Conservation (phyloP, 2,888 invertebrate species). For the Drosophila kuntzei region DNA sequence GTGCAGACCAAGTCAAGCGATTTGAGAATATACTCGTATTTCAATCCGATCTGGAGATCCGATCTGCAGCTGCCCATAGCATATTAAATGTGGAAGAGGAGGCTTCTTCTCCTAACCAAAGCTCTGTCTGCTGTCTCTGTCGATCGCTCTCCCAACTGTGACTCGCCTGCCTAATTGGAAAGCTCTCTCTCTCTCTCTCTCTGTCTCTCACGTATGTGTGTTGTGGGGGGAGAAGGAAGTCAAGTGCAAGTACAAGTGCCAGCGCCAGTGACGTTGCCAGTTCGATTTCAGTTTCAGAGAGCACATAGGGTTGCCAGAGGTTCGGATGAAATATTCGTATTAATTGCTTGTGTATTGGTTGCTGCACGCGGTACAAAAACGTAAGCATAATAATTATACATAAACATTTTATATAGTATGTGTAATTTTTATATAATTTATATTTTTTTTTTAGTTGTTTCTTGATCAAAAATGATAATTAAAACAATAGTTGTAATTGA, state of each 20-base stretch:
- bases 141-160: conserved; percentile 15
- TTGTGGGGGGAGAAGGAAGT: conserved; percentile 22
- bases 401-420: conserved; percentile 36
- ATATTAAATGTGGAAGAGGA: conserved; percentile 25
- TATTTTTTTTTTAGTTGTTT: conserved; percentile 36
- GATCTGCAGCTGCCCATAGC: conserved; percentile 14
- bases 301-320: conserved; percentile 27
- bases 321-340: conserved; percentile 58
- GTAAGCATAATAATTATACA: conserved; percentile 72
- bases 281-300: conserved; percentile 39
- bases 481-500: conserved; percentile 72
- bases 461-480: conserved; percentile 56
- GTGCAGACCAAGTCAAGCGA: conserved; percentile 65
- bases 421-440: conserved; percentile 26
- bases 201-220: not conserved
- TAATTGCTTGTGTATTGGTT: conserved; percentile 43
- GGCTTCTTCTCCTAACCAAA: conserved; percentile 43
- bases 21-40: conserved; percentile 49
- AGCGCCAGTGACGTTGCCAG: conserved; percentile 44
- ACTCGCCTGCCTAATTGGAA: conserved; percentile 57
- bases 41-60: conserved; percentile 46
- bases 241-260: conserved; percentile 44
- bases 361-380: conserved; percentile 73
- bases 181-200: conserved; percentile 16
- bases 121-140: conserved; percentile 23